Base-by-base conservation (phyloP, 2,888 invertebrate genomes). In the Rhingia rostrata region DNA sequence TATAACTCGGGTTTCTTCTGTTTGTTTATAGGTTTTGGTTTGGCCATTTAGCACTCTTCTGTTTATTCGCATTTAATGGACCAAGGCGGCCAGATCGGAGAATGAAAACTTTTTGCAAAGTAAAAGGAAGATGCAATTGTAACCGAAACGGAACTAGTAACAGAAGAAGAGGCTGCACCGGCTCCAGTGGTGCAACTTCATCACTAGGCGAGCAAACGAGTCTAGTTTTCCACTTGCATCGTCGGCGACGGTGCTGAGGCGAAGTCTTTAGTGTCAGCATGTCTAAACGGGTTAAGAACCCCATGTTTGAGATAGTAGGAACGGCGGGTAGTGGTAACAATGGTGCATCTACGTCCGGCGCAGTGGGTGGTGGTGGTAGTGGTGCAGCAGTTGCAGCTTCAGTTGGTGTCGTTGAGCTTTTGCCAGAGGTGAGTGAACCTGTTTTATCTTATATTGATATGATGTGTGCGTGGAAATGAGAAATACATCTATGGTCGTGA, bases 401-500 rank as follows among this genome's bases (percentile, higher is more conserved):
- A 43, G 75, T 75, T 61, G 53, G 84, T 49, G 14, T 53, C 35
- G 56, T 53, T 33, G 85, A 85, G 77, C 80, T 85, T 77, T 72
- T 85, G 33, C 85, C 85, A 67, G 85, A 85, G 85, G 85, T 85
- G 56, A 81, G 81, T 85, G 81, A 75, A 80, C 74, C 45, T 32
- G 4, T 60, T 58, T 69, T 33, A 43, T 12, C 22, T 67, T 45
- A 30, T 35, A 4, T 37, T 32, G n/a, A 12, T 14, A 22, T 22
- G 22, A 22, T 61, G 74, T 51, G 67, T 74, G 32, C 9, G 32
- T 51, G 12, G 10, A 43, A 12, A 66, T 43, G 66, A 9, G n/a
- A 5, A 14, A 45, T 51, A 9, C 32, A 14, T 67, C 54, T 45
- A 54, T n/a, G 35, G 66, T 33, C 41, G 33, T 51, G 41, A 39